Evolutionary conservation across 2,113 vertebrate genomes (phyloP).

Genomic region (Melanotaenia duboulayi): DNA sequence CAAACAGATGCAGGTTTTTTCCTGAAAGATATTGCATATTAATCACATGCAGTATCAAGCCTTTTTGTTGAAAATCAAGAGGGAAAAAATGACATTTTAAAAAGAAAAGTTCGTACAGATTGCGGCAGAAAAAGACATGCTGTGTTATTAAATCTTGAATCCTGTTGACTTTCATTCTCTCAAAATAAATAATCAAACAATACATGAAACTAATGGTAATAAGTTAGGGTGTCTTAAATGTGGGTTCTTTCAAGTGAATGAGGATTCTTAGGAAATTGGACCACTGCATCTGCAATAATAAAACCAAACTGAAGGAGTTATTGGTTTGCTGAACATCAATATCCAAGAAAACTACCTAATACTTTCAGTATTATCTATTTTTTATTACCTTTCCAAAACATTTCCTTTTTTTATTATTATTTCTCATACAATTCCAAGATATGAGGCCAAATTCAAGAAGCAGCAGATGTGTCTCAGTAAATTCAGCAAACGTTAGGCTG

Average conservation of each 20-base stretch:
- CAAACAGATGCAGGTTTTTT: neutral
- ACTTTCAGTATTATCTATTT: neutral
- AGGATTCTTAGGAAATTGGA: neutral
- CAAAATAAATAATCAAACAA: too few relatives aligned
- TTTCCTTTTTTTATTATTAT: neutral
- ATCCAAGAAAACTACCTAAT: neutral
- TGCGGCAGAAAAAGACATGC: too few relatives aligned
- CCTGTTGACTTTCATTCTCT: too few relatives aligned
- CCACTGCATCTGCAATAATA: neutral
- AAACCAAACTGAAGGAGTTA: neutral
- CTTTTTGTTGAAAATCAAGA: neutral
- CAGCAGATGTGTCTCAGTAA: constrained; percentile 1
- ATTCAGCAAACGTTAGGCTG: neutral
- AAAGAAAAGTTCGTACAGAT: neutral
- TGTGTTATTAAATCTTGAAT: too few relatives aligned
- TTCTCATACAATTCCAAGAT: neutral
- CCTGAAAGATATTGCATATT: neutral
- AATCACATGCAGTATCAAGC: neutral
- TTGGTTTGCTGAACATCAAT: neutral
- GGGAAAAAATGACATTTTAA: neutral
- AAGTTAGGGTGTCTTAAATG: neutral
- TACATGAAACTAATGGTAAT: too few relatives aligned
- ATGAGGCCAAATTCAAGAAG: neutral
- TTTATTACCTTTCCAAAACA: neutral
- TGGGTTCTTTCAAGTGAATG: neutral